Conservation (phyloP, 1,140 invertebrate genomes). For the Asbolus verrucosus region DNA sequence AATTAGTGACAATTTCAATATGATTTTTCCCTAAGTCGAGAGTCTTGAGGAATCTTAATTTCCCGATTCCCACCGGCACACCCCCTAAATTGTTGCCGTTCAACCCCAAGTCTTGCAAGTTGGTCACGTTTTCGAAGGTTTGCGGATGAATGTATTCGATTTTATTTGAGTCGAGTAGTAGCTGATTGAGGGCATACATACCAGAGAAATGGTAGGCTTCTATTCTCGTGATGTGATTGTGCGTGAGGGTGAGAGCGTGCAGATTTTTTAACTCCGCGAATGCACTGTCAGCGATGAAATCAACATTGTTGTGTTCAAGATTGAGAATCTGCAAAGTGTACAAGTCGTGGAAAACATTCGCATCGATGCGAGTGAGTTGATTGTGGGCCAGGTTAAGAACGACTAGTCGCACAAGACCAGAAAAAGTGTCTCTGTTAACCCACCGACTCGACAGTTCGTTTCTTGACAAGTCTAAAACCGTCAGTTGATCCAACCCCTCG, state of each 20-base stretch:
- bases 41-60: slow-evolving; percentile 77
- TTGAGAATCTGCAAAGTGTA: slow-evolving; percentile 82
- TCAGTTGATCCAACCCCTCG: slow-evolving; percentile 79
- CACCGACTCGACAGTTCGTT: slow-evolving; percentile 84
- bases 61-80: slow-evolving; percentile 78
- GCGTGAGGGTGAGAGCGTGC: slow-evolving; percentile 79
- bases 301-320: slow-evolving; percentile 81
- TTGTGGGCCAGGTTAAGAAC: slow-evolving; percentile 84
- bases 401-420: slow-evolving; percentile 77
- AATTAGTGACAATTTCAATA: slow-evolving; percentile 72
- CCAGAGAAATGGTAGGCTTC: slow-evolving; percentile 79
- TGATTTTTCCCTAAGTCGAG: slow-evolving; percentile 84
- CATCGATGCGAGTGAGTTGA: slow-evolving; percentile 76
- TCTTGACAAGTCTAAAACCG: slow-evolving; percentile 80
- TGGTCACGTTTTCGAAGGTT: slow-evolving; percentile 83
- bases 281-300: slow-evolving; percentile 77
- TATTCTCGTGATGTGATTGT: slow-evolving; percentile 78
- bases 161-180: slow-evolving; percentile 82
- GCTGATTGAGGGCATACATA: slow-evolving; percentile 77
- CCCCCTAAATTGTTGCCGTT: slow-evolving; percentile 79
- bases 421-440: slow-evolving; percentile 83
- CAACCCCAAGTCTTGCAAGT: slow-evolving; percentile 83
- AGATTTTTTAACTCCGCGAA: slow-evolving; percentile 82
- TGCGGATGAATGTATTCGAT: slow-evolving; percentile 76
- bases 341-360: slow-evolving; percentile 79